Conservation (phyloP, 2,888 invertebrate species). For the Drosophila subquinaria region DNA sequence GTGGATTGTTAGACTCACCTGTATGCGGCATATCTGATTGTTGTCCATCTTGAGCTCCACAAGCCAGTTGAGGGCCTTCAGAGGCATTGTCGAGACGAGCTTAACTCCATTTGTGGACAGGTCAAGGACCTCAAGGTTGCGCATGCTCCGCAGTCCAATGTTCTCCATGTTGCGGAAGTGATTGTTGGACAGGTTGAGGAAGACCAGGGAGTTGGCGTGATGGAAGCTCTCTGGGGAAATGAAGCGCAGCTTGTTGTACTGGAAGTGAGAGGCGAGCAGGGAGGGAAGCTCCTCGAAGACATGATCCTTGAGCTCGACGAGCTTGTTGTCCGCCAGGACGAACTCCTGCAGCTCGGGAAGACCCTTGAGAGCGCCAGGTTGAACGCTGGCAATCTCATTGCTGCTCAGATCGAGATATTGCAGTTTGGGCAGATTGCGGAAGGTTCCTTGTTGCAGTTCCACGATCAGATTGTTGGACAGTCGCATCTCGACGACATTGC, state of each 20-base stretch:
- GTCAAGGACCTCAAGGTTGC: conserved; percentile 94
- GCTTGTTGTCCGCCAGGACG: conserved; percentile 90
- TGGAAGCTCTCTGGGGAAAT: conserved; percentile 92
- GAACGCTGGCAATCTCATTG: conserved; percentile 91
- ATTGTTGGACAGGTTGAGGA: conserved; percentile 94
- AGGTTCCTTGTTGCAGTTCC: conserved; percentile 90
- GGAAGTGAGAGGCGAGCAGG: conserved; percentile 89
- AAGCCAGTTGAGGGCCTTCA: conserved; percentile 92
- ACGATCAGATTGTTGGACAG: conserved; percentile 91
- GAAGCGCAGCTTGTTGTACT: conserved; percentile 91
- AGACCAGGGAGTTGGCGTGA: conserved; percentile 91
- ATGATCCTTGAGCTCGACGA: conserved; percentile 91
- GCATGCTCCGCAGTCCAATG: conserved; percentile 90
- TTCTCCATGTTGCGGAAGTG: conserved; percentile 91
- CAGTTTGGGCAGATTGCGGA: conserved; percentile 90
- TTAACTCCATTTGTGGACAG: conserved; percentile 92
- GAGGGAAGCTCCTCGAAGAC: conserved; percentile 92
- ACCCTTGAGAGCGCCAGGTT: conserved; percentile 90
- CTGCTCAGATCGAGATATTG: conserved; percentile 92
- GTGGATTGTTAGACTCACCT: conserved; percentile 85
- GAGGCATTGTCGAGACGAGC: conserved; percentile 89
- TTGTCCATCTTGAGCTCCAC: conserved; percentile 94
- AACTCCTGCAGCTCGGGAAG: conserved; percentile 90
- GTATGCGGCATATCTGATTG: conserved; percentile 92
- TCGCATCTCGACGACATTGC: conserved; percentile 89